Evolutionary conservation across 2,113 vertebrate genomes (phyloP), one percentile per base, ranked within the genome.

Genomic region (Strix aluco): DNA sequence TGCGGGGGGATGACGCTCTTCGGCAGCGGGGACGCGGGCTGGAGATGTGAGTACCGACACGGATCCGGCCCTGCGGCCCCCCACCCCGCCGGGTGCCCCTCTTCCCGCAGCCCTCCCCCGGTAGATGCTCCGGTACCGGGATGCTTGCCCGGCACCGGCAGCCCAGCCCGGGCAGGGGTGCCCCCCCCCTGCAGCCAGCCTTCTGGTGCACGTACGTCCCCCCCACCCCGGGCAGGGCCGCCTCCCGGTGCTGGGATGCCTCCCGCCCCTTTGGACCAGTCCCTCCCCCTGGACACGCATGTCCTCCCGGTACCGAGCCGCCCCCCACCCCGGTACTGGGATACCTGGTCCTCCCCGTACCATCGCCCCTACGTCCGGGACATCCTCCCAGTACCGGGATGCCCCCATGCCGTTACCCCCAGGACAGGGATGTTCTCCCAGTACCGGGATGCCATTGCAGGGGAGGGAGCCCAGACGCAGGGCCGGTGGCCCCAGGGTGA

Each of bases 41-140:
- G 80, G 86, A 93, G 82, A 86, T 88, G 94, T 95, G 54, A 95
- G 86, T 88, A 86, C 73, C 22, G 20, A 32, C 26, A 34, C 15
- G 26, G 20, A n/a, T 11, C 52, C 29, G 32, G 71, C 57, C 71
- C 42, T 9, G 25, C n/a, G n/a, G 61, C 61, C 74, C 47, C 14
- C 30, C 40, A 22, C 13, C 25, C 23, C 29, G 44, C 44, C 15
- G 44, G 44, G 44, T 3, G 30, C 36, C 47, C 29, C 17, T 55
- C 16, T 38, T 36, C 40, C 25, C 40, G 4, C 49, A 25, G 21
- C 36, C n/a, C 32, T 55, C 11, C 26, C 22, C n/a, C 15, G 13
- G 19, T 15, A 44, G 47, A 51, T 79, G 47, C 52, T 82, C 46
- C 7, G 40, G 75, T 25, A 27, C 14, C 17, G 49, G 38, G 32